These are phyloP conservation scores for Chironomus tentans DNA, from an alignment of 2,888 invertebrate species.

Conservation along the genomic window DNA sequence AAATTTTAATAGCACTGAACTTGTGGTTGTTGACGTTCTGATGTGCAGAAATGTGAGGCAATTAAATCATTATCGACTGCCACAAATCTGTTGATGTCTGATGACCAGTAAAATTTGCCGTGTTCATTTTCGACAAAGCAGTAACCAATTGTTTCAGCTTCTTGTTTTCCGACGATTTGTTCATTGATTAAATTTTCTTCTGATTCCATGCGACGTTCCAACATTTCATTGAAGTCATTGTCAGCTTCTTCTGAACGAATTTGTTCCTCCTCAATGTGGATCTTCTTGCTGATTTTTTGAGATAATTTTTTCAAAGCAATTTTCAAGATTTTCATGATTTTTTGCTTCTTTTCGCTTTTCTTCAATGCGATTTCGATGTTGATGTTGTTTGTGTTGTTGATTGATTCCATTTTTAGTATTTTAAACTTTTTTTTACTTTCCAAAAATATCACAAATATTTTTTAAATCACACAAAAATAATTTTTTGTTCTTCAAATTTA, in stretches of 20 bases:
- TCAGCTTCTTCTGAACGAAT: slow-evolving; percentile 1
- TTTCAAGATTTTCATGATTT: slow-evolving; percentile 17
- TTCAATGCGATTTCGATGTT: slow-evolving; percentile 15
- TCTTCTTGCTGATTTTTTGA: neutral
- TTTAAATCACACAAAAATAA: neutral
- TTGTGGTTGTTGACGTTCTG: slow-evolving; percentile 16
- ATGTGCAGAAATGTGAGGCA: slow-evolving; percentile 4
- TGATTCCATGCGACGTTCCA: slow-evolving; percentile 17
- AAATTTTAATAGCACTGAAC: slow-evolving; percentile 15
- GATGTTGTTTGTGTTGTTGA: slow-evolving; percentile 20
- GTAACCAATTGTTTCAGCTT: neutral
- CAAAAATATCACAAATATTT: slow-evolving; percentile 3
- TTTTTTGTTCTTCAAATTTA: neutral
- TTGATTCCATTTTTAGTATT: slow-evolving; percentile 18
- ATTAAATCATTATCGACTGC: slow-evolving; percentile 21
- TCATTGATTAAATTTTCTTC: slow-evolving; percentile 18
- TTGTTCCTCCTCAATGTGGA: neutral
- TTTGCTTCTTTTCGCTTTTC: neutral
- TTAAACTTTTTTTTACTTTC: neutral
- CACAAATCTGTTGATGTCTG: slow-evolving; percentile 7
- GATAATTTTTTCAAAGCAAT: neutral
- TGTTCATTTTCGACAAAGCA: slow-evolving; percentile 23
- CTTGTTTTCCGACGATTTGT: slow-evolving; percentile 5
- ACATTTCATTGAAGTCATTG: slow-evolving; percentile 19
- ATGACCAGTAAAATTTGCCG: slow-evolving; percentile 25